These are phyloP conservation scores for Tyria jacobaeae DNA, from an alignment of 2,888 invertebrate species.

Conservation along the genomic window DNA sequence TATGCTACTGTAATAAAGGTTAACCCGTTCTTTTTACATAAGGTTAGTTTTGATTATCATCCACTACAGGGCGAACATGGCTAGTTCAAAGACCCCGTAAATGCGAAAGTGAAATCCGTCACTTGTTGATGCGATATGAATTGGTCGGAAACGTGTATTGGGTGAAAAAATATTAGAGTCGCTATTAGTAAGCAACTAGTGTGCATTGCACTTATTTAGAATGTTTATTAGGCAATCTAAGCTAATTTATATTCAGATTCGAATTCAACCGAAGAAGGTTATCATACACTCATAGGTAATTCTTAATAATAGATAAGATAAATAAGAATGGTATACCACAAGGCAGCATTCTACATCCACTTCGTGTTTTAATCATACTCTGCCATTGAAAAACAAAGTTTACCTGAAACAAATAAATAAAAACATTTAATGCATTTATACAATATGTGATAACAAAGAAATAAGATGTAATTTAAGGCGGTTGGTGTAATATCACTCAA, in stretches of 20 bases:
- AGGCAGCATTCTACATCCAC: conserved; percentile 19
- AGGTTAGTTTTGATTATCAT: conserved; percentile 50
- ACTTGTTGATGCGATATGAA: conserved; percentile 72
- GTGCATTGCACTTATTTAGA: conserved; percentile 31
- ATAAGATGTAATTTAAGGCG: conserved; percentile 24
- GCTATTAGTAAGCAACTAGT: conserved; percentile 52
- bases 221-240: conserved; percentile 51
- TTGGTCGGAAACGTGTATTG: conserved; percentile 62
- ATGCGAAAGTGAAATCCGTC: conserved; percentile 78
- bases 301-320: not conserved
- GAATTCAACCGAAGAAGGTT: too few species aligned
- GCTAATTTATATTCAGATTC: conserved; percentile 28
- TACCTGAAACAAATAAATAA: conserved; percentile 54
- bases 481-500: conserved; percentile 27
- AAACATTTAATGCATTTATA: conserved; percentile 26
- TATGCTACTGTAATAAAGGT: conserved; percentile 38
- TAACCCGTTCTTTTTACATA: conserved; percentile 32
- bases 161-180: conserved; percentile 59
- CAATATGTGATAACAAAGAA: conserved; percentile 15
- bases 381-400: conserved; percentile 12
- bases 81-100: conserved; percentile 63
- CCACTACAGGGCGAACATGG: conserved; percentile 58
- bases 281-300: too few species aligned
- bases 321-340: conserved; percentile 9
- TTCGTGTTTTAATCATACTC: conserved; percentile 1